Percentiles rank a stretch among this genome's conserved stretches.
Evolutionary conservation across 2,797 vertebrate genomes (phyloP).

Genomic region (Enteromius afrohamiltoni): DNA sequence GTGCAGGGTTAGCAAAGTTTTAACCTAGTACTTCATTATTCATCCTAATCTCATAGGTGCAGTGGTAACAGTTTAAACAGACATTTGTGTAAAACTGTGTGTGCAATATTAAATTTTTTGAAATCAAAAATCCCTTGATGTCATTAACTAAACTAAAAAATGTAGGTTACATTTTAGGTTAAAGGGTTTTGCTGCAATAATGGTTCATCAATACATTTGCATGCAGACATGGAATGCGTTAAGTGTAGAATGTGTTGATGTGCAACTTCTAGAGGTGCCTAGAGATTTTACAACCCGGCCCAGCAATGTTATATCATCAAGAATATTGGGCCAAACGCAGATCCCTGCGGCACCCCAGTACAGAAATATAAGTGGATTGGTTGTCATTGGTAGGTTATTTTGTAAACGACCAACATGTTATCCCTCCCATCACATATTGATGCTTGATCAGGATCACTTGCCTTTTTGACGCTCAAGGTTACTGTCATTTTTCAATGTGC

Average conservation of each 20-base stretch:
- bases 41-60: slow-evolving; percentile 46
- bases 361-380: not conserved
- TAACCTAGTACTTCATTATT: slow-evolving; percentile 76
- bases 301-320: not conserved
- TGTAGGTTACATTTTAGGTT: not conserved
- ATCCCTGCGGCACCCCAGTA: not conserved
- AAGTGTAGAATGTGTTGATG: too few relatives aligned
- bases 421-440: too few relatives aligned
- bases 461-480: too few relatives aligned
- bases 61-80: not conserved
- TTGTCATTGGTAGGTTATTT: not conserved
- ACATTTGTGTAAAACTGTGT: not conserved
- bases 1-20: slow-evolving; percentile 76
- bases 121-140: not conserved
- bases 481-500: too few relatives aligned
- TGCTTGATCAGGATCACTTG: too few relatives aligned
- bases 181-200: not conserved
- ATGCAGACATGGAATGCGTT: too few relatives aligned
- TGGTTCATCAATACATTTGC: too few relatives aligned
- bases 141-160: not conserved
- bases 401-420: not conserved
- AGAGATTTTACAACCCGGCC: not conserved
- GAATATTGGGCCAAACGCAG: not conserved
- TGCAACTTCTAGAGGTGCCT: too few relatives aligned
- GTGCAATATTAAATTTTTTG: not conserved